Conservation (phyloP, 2,888 invertebrate genomes). For the Pyrochroa serraticornis region DNA sequence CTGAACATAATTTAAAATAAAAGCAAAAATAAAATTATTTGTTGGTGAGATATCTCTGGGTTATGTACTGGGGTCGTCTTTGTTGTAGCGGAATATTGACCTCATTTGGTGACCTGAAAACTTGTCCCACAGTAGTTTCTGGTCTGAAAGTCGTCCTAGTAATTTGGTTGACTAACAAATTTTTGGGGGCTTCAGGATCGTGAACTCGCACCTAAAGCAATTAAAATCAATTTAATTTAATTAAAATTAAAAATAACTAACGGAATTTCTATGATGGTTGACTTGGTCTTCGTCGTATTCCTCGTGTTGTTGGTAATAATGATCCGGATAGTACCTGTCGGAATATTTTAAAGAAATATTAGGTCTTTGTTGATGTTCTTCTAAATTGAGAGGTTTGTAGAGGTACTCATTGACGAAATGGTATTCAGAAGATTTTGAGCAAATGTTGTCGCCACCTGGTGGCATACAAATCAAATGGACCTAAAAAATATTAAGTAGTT, state of each 20-base stretch:
- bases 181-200: constrained; percentile 34
- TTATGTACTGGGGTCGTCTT: constrained; percentile 68
- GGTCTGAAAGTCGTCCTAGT: constrained; percentile 57
- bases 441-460: constrained; percentile 85
- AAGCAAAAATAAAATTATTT: constrained; percentile 4
- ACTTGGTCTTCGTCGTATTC: constrained; percentile 61
- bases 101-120: constrained; percentile 84
- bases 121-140: constrained; percentile 67
- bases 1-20: neutral
- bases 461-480: constrained; percentile 94
- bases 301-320: constrained; percentile 69
- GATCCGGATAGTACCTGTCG: constrained; percentile 83
- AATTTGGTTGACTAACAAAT: constrained; percentile 44
- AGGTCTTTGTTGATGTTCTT: constrained; percentile 80
- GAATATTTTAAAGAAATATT: constrained; percentile 80
- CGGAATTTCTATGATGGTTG: constrained; percentile 53
- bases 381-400: constrained; percentile 85
- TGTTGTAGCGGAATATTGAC: constrained; percentile 86
- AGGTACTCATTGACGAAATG: constrained; percentile 93
- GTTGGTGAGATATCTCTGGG: constrained; percentile 17
- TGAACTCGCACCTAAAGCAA: constrained; percentile 36
- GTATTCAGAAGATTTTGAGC: constrained; percentile 86
- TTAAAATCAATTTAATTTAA: neutral
- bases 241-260: constrained; percentile 34
- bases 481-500: constrained; percentile 57